Evolutionary conservation across 1,140 invertebrate genomes (phyloP).

Genomic region (Brachionus sp.): DNA sequence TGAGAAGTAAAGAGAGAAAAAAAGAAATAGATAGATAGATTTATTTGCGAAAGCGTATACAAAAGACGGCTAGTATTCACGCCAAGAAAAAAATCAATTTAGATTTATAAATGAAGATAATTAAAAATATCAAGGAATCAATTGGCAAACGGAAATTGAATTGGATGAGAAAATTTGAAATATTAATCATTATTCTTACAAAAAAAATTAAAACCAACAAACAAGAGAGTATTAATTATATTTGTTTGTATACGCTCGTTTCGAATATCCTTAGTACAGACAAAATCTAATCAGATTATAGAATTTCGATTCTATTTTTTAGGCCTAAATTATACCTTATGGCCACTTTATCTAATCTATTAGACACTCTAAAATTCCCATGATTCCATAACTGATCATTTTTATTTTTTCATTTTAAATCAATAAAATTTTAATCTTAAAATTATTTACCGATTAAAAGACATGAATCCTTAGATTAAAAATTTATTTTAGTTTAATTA

Average conservation of each 20-base stretch:
- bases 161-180: constrained; percentile 9
- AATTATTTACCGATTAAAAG: not conserved
- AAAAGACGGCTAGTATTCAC: not conserved
- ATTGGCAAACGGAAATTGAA: not conserved
- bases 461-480: not conserved
- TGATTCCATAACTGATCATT: not conserved
- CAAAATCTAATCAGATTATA: constrained; percentile 4
- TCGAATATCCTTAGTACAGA: not conserved
- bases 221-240: constrained; percentile 10
- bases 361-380: not conserved
- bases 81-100: constrained; percentile 3
- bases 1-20: not conserved
- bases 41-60: not conserved
- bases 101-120: not conserved
- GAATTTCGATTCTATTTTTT: not conserved
- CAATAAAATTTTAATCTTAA: constrained; percentile 12
- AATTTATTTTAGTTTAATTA: constrained; percentile 6
- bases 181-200: not conserved
- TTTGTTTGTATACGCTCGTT: not conserved
- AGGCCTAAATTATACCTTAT: not conserved
- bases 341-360: not conserved
- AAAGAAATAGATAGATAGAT: not conserved
- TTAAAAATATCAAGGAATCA: not conserved
- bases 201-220: not conserved
- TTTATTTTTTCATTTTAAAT: not conserved